Percentiles rank a stretch among this genome's conserved stretches.
These are phyloP conservation scores for Otocyon megalotis DNA, from an alignment of 2,113 vertebrate species.

Conservation along the genomic window DNA sequence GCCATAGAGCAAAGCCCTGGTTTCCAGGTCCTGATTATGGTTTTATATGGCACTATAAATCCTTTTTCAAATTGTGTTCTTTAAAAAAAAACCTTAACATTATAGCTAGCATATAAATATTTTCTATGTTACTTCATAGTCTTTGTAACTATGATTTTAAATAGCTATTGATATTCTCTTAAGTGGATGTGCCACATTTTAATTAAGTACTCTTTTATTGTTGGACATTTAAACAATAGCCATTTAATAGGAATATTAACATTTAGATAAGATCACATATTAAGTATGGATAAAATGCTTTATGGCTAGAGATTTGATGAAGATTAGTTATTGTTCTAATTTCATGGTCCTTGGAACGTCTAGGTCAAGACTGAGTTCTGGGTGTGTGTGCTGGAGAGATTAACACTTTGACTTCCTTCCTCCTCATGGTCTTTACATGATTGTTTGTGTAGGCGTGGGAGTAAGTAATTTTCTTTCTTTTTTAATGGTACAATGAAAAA, in stretches of 20 bases:
- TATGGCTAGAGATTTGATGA: not conserved
- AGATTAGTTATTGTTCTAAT: not conserved
- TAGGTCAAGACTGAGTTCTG: not conserved
- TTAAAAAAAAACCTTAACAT: not conserved
- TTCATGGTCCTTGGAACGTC: not conserved
- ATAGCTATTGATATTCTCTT: not conserved
- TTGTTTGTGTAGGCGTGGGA: not conserved
- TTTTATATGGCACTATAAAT: not conserved
- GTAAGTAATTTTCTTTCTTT: conserved; percentile 20
- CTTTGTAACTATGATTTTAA: conserved; percentile 29
- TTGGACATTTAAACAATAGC: not conserved
- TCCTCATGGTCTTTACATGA: not conserved
- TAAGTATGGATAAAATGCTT: not conserved
- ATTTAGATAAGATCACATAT: not conserved
- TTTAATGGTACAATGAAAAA: not conserved
- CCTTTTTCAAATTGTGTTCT: not conserved
- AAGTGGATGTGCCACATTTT: not conserved
- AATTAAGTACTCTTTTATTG: not conserved
- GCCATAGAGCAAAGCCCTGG: not conserved
- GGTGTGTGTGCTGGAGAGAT: not conserved
- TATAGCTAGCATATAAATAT: not conserved
- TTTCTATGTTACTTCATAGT: not conserved
- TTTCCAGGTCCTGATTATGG: not conserved
- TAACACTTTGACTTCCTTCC: not conserved
- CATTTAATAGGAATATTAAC: not conserved